Base-by-base conservation (phyloP, 2,113 vertebrate species). In the Marmota monax region DNA sequence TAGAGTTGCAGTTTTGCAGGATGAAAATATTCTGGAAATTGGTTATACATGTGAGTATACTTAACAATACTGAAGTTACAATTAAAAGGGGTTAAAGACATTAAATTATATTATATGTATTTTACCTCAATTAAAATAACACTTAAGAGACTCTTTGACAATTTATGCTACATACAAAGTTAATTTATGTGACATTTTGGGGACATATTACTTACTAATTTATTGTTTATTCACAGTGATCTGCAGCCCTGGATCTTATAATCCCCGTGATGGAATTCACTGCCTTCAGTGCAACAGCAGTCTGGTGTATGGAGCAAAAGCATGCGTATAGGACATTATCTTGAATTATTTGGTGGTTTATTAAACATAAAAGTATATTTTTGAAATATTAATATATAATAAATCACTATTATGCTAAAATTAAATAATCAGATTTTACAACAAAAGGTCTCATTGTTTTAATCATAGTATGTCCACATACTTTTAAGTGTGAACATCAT, bases 221-320 rank as follows among this genome's bases (percentile, higher is more conserved):
- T 94, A n/a, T 63, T 23, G 4, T 97, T 87, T 95, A 14, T 87
- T 29, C 95, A 23, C 92, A 98, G 97, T 98, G 93, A 80, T 96
- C 95, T 98, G 98, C 96, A 98, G 96, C 58, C 98, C 98, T 74
- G 98, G 98, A 96, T 97, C 98, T 4, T 98, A 97, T 18, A 98
- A 98, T 42, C 97, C 98, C 29, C 97, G 76, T 7, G 95, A 98
- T 18, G 96, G 97, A 92, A 95, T 61, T 67, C 97, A 98, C 45
- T 98, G 97, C 87, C 96, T 98, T 88, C 94, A 0, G 0, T 98
- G 97, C 1, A 92, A 98, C 37, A 82, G 42, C 83, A 98, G 96
- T 96, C 78, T 95, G 93, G 82, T 39, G 45, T 98, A 96, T 2
- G 97, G 97, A 95, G 94, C 97, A 34, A 97, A 42, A 53, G 32